Evolutionary conservation across 2,888 invertebrate genomes (phyloP), one percentile per base, ranked within the genome.

Genomic region (Diploptera punctata): DNA sequence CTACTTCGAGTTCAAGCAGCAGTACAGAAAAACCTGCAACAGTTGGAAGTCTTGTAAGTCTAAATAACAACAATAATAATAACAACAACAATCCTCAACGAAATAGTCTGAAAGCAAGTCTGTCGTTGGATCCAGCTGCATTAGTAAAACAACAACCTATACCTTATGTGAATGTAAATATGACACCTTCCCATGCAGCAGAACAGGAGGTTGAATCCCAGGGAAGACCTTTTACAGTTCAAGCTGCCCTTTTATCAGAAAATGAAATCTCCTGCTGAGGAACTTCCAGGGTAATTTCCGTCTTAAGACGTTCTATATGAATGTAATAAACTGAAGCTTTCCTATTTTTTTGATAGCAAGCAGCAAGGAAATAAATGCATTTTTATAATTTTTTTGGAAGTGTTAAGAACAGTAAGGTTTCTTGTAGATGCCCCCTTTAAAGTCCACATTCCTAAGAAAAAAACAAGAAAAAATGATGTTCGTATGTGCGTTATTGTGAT

Each of bases 81-180:
- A 73, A 75, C 57, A 67, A 68, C 52, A 73, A 69, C 69, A 52
- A 73, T 57, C 44, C 68, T 44, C 19, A 49, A 24, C 33, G 57
- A 5, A 62, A 38, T 72, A 79, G 81, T n/a, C 76, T 83, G 44
- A 83, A 82, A 76, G 82, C 82, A 2, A 81, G 82, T 0, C 79
- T 84, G 24, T 83, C 84, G 33, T 77, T 84, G 62, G 84, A 84
- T 74, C 81, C 83, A 0, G 81, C 82, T 57, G 79, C 81, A 0
- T 77, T 83, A 10, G 61, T 62, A 5, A 72, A 72, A 18, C 74
- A 68, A 33, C 75, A 69, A 43, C 74, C 76, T 3, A 31, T 76
- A 1, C 57, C 76, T 1, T 76, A 76, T 43, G 72, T 70, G 16
- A 76, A 75, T 47, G 76, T 76, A 21, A 76, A 68, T 54, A 75